Evolutionary conservation across 1,140 invertebrate species (phyloP), one percentile per base, ranked within the genome.

Genomic region (Ceratoteleas bidentatus): DNA sequence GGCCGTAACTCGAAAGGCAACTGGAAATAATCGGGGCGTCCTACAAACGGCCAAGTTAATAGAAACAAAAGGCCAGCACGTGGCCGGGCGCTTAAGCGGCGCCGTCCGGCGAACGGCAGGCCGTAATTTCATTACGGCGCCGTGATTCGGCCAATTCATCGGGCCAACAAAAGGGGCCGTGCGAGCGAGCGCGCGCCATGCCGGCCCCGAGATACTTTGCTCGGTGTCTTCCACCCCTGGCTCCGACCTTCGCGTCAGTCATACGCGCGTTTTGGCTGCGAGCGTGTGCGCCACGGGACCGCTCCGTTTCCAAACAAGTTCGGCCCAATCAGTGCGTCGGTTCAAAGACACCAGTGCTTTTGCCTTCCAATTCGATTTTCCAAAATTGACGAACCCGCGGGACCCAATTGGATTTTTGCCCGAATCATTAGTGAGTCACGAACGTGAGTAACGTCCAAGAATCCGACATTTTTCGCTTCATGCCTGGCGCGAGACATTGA

Each of bases 141-240:
- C 69, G 76, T 74, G 77, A 80, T 80, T 80, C 69, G 65, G 70
- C 69, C 69, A 69, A 80, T 78, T 65, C 60, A 78, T 70, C 47
- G 52, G 57, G 66, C 66, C 56, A 69, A 69, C 24, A 24, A 69
- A 65, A 70, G 70, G 78, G 78, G 58, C 43, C 52, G 56, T 58
- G 58, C 47, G 61, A 40, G 36, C 10, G 54, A 6, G 36, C 10
- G 54, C 50, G 53, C 58, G 45, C 58, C 70, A 50, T 13, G 9
- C 53, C 45, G 66, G 56, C 58, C 34, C 52, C n/a, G 53, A n/a
- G 53, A 70, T 70, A 74, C 65, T 74, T 69, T 80, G 56, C 57
- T 50, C 57, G 57, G 77, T 74, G 52, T 81, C 70, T 81, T 81
- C 66, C 68, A 72, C 79, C 79, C 78, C 58, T 60, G 24, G 65